Evolutionary conservation across 2,888 invertebrate genomes (phyloP).

Genomic region (Acanthosepion esculentum): DNA sequence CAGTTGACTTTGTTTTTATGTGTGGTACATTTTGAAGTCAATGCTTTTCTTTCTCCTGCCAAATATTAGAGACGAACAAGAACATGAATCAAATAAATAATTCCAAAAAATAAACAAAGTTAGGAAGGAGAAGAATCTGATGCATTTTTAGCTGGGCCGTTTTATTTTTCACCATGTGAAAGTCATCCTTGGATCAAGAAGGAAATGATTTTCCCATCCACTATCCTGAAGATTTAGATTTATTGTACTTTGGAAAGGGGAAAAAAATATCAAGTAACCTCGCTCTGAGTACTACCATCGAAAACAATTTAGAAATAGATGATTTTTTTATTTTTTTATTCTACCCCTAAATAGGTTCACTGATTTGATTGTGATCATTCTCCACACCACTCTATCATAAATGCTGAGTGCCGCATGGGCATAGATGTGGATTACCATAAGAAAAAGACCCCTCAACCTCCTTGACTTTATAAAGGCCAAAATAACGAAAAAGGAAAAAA

Average conservation of each 20-base stretch:
- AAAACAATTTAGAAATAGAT: background rate
- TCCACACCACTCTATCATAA: background rate
- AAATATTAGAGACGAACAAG: no score
- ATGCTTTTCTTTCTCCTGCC: no score
- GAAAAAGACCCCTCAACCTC: background rate
- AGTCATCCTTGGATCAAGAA: background rate
- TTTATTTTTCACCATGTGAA: background rate
- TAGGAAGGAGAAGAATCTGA: no score
- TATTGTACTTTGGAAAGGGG: background rate
- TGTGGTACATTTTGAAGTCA: no score
- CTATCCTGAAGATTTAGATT: background rate
- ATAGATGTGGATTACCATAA: background rate
- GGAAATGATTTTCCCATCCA: slow-evolving; percentile 15
- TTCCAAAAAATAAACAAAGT: background rate
- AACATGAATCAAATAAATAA: no score
- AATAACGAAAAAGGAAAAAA: background rate
- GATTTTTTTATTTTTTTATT: background rate
- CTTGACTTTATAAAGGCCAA: background rate
- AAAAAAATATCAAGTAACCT: background rate
- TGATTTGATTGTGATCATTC: background rate
- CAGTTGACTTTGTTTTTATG: no score
- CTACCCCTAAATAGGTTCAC: background rate
- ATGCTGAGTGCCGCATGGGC: background rate
- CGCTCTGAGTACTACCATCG: background rate
- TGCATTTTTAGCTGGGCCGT: background rate